These are phyloP conservation scores for Brassicogethes aeneus DNA, from an alignment of 2,888 invertebrate species.

Conservation along the genomic window DNA sequence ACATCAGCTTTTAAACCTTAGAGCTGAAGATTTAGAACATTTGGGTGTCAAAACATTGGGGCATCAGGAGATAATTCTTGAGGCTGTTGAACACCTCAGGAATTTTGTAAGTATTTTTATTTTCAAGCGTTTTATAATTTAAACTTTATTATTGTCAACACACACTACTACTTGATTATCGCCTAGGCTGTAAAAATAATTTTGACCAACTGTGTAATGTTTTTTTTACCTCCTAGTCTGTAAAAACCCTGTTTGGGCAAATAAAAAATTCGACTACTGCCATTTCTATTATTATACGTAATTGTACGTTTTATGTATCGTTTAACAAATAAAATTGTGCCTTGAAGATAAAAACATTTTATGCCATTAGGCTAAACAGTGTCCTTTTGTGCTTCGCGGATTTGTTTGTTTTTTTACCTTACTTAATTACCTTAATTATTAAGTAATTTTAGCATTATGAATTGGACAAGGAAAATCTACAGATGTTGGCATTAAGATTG, in stretches of 20 bases:
- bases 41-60: conserved; percentile 80
- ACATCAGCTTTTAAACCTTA: conserved; percentile 69
- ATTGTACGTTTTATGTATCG: no score
- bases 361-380: no score
- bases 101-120: conserved; percentile 81
- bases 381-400: no score
- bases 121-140: no score
- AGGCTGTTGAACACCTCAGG: conserved; percentile 82
- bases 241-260: background rate
- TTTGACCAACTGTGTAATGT: no score
- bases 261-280: no score
- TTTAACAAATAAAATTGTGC: no score
- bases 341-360: no score
- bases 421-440: no score
- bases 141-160: no score
- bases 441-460: conserved; percentile 86
- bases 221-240: conserved; percentile 1
- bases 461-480: conserved; percentile 83
- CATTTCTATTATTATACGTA: background rate
- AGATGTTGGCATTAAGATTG: conserved; percentile 76
- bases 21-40: conserved; percentile 81
- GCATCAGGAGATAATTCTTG: conserved; percentile 87
- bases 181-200: no score
- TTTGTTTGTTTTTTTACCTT: no score
- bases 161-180: background rate